Base-by-base conservation (phyloP, 2,797 vertebrate species). In the Arrhamphus sclerolepis region DNA sequence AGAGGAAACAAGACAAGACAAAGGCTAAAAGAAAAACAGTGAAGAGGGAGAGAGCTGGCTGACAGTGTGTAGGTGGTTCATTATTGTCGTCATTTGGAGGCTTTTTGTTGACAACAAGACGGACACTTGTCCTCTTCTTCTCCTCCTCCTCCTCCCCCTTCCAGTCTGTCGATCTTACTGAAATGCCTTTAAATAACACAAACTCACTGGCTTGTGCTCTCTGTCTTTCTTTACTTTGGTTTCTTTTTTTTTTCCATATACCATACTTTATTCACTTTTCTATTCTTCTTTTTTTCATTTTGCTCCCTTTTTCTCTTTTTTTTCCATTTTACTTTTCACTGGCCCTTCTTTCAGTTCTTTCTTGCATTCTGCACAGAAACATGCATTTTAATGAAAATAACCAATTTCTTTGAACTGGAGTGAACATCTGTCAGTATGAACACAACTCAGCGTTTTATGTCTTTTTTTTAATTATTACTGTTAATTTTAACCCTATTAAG, bases 91-190 rank as follows among this genome's bases (percentile, higher is more conserved):
- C 78, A 74, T 78, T 77, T 70, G 71, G 72, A 81, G 75, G 82
- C 77, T 84, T 86, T 86, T 68, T 87, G 88, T 88, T 89, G 88
- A 89, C 82, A 80, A 89, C 70, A 73, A 78, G 87, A 84, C 64
- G 57, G 70, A 80, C 79, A 77, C 81, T 78, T 78, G 82, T 88
- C 78, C 76, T 76, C 74, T 69, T 72, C 74, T 81, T 75, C 67
- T 69, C 70, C 62, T 53, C 66, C 56, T 68, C 69, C 70, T 67
- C 83, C 72, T 80, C 70, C 20, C 19, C 43, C 72, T 80, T 68
- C 62, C 69, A 44, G 62, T 77, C 75, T 80, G 77, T 83, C 87
- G 29, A 62, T 81, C 76, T 64, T 65, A 38, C 67, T 72, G 81
- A 83, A 75, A 71, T 31, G 2, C 78, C 80, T 87, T 87, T 87